A percentile compares a stretch with the other conserved stretches of the same genome.
Conservation (phyloP, 2,113 vertebrate genomes). For the Brienomyrus longianalis region DNA sequence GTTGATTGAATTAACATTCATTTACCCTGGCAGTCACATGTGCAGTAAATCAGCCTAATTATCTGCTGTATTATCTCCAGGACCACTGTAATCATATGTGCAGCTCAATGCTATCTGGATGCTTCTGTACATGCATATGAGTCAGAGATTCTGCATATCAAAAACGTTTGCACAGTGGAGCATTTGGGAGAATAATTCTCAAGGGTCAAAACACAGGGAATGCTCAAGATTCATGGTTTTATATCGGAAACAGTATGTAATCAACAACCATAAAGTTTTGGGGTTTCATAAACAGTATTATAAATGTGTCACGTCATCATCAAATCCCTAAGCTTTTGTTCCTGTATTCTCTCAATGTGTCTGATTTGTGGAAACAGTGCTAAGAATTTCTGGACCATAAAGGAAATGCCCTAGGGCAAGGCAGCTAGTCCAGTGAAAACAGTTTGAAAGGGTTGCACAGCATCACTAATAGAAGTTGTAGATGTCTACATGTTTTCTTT, state of each 20-base stretch:
- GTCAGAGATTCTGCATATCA: background rate
- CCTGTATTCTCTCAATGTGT: background rate
- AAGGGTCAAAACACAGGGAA: background rate
- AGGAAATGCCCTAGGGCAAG: background rate
- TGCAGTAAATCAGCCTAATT: slow-evolving; percentile 62
- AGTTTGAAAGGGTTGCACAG: background rate
- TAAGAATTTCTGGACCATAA: background rate
- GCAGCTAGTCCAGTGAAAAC: background rate
- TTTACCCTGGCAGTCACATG: slow-evolving; percentile 57
- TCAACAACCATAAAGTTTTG: background rate
- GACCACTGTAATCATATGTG: slow-evolving; percentile 30
- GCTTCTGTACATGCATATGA: background rate
- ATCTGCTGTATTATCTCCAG: slow-evolving; percentile 43
- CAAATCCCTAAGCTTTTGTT: background rate
- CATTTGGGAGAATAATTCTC: background rate
- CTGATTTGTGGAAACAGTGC: background rate
- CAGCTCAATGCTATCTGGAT: slow-evolving; percentile 28
- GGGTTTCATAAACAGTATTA: background rate
- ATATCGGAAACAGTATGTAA: background rate
- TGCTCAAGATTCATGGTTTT: background rate
- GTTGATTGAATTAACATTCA: slow-evolving; percentile 55
- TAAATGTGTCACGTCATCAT: background rate
- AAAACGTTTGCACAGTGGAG: background rate
- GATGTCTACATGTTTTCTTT: background rate
- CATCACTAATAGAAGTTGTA: background rate